A percentile compares a stretch with the other conserved stretches of the same genome.
These are phyloP conservation scores for Linnaemya vulpina DNA, from an alignment of 2,888 invertebrate species.

Conservation along the genomic window DNA sequence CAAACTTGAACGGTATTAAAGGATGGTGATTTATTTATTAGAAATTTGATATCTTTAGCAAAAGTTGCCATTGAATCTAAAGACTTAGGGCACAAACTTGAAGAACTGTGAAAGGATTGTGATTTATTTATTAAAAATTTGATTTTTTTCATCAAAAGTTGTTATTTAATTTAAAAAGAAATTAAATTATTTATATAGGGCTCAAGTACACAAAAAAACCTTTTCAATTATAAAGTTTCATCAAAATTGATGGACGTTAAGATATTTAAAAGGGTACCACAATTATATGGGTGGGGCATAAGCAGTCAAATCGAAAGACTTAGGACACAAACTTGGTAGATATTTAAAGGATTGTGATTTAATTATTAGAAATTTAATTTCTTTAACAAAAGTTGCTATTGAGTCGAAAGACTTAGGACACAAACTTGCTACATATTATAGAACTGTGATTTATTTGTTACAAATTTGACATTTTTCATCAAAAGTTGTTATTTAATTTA, in stretches of 20 bases:
- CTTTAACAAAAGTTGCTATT: not conserved
- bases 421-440: not conserved
- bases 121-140: not conserved
- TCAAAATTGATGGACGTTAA: too few relatives aligned
- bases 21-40: not conserved
- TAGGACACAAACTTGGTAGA: constrained; percentile 1
- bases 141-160: not conserved
- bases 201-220: too few relatives aligned
- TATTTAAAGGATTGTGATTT: not conserved
- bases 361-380: not conserved
- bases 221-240: too few relatives aligned
- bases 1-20: not conserved
- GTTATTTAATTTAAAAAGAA: too few relatives aligned
- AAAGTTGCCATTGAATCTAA: constrained; percentile 1
- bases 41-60: not conserved
- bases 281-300: too few relatives aligned
- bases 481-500: too few relatives aligned
- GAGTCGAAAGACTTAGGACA: too few relatives aligned
- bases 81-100: constrained; percentile 19
- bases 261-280: too few relatives aligned
- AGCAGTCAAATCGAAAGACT: not conserved
- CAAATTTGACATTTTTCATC: not conserved
- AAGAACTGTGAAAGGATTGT: not conserved
- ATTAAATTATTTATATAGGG: too few relatives aligned
- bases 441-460: not conserved